These are phyloP conservation scores for Anaspis maculata DNA, from an alignment of 2,888 invertebrate genomes.

Conservation along the genomic window DNA sequence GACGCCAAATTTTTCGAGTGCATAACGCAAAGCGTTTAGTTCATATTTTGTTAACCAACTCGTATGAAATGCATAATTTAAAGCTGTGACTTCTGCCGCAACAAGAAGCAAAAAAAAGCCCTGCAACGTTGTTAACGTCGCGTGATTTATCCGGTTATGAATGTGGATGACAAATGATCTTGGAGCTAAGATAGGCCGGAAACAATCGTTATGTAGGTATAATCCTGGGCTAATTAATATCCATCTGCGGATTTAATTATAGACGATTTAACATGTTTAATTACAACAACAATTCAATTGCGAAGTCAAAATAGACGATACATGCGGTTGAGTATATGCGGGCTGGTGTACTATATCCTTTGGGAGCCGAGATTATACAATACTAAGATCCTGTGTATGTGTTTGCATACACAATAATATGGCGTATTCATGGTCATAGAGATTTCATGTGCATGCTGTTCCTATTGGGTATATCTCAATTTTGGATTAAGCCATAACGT, in stretches of 20 bases:
- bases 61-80: slow-evolving; percentile 15
- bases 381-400: slow-evolving; percentile 13
- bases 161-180: slow-evolving; percentile 3
- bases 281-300: slow-evolving; percentile 9
- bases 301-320: slow-evolving; percentile 9
- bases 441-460: slow-evolving; percentile 9
- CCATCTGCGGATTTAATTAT: too few relatives aligned
- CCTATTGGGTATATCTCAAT: too few relatives aligned
- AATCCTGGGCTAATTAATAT: too few relatives aligned
- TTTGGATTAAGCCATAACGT: not conserved
- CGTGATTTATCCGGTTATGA: slow-evolving; percentile 6
- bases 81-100: slow-evolving; percentile 4
- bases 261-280: not conserved
- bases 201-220: too few relatives aligned
- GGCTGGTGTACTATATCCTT: slow-evolving; percentile 9
- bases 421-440: slow-evolving; percentile 10
- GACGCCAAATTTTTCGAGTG: slow-evolving; percentile 15
- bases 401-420: slow-evolving; percentile 14
- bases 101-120: slow-evolving; percentile 5
- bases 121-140: slow-evolving; percentile 9
- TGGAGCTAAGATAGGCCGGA: too few relatives aligned
- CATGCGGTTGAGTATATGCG: slow-evolving; percentile 7
- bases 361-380: slow-evolving; percentile 12
- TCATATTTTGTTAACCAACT: slow-evolving; percentile 15
- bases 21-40: slow-evolving; percentile 11